phyloP scores from a whole-genome alignment of 2,113 vertebrate species.

The Lichenostomus cassidix region DNA sequence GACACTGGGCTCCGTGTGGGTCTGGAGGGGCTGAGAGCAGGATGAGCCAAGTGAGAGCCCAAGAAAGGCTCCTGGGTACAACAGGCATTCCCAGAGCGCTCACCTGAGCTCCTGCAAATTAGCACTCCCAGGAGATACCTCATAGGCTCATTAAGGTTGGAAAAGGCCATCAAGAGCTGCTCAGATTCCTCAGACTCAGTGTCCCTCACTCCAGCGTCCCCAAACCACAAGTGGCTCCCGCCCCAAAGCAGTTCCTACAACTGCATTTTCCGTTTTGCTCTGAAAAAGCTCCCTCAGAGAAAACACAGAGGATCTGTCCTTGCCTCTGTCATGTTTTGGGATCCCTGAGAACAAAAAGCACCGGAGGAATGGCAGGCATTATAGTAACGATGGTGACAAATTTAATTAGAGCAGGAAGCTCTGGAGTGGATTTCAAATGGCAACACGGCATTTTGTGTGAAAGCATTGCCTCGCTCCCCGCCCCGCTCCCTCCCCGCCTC shows the following conservation, averaged over 20 bases:
- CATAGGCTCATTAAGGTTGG: background rate
- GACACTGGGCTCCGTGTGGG: accelerated
- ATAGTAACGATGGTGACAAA: conserved; percentile 68
- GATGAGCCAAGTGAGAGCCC: background rate
- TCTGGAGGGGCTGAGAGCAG: accelerated
- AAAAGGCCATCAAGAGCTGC: background rate
- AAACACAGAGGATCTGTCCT: background rate
- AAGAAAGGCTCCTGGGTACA: background rate
- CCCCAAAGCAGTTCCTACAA: background rate
- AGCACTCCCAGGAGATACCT: background rate
- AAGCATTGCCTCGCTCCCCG: background rate
- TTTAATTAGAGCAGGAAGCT: conserved; percentile 70
- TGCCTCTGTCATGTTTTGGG: conserved; percentile 27
- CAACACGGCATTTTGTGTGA: conserved; percentile 55
- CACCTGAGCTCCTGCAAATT: background rate
- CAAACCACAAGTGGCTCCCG: background rate
- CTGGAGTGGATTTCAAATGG: conserved; percentile 66
- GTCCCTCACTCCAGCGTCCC: background rate
- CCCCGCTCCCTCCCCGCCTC: background rate
- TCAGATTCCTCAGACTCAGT: background rate
- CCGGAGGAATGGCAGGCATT: conserved; percentile 62
- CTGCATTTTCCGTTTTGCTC: background rate
- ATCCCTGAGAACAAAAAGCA: conserved; percentile 55
- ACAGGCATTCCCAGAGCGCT: background rate
- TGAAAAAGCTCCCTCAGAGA: background rate